Percentiles rank a stretch among this genome's conserved stretches.
These are phyloP conservation scores for Gymnoscopelus microlampas DNA, from an alignment of 2,797 vertebrate genomes.

Conservation along the genomic window DNA sequence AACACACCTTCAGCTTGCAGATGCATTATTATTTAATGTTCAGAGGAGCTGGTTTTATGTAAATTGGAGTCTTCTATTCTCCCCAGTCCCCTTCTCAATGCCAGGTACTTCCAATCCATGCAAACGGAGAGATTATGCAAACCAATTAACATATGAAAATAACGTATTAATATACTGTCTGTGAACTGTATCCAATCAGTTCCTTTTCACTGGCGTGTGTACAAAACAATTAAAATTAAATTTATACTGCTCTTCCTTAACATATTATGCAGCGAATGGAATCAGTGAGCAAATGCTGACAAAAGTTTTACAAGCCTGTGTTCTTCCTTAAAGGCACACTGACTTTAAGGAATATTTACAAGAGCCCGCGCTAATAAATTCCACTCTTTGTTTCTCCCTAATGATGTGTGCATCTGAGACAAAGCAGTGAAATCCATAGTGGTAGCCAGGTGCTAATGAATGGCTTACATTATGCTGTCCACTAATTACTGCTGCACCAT, in stretches of 20 bases:
- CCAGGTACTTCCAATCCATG: conserved; percentile 96
- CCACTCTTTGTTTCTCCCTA: conserved; percentile 84
- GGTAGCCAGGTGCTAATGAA: conserved; percentile 86
- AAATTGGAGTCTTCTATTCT: conserved; percentile 95
- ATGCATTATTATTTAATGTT: conserved; percentile 99
- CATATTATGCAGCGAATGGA: conserved; percentile 97
- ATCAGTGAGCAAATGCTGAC: conserved; percentile 93
- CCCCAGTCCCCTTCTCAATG: conserved; percentile 91
- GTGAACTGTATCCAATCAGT: conserved; percentile 99
- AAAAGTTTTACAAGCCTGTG: conserved; percentile 90
- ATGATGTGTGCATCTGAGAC: conserved; percentile 84
- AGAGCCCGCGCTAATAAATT: conserved; percentile 83
- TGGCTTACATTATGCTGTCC: conserved; percentile 85
- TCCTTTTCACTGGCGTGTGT: conserved; percentile 99
- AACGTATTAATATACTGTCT: conserved; percentile 99
- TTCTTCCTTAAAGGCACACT: conserved; percentile 87
- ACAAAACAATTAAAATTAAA: conserved; percentile 99
- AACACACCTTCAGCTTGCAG: conserved; percentile 97
- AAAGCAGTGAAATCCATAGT: conserved; percentile 85
- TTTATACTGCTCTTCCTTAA: conserved; percentile 98
- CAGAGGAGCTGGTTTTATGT: conserved; percentile 96
- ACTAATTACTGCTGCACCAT: conserved; percentile 85
- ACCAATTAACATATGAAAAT: conserved; percentile 99
- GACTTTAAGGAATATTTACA: conserved; percentile 85
- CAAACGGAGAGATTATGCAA: conserved; percentile 97